Percentiles rank a stretch among this genome's conserved stretches.
These are phyloP conservation scores for Xanthia togata DNA, from an alignment of 2,888 invertebrate species.

Conservation along the genomic window DNA sequence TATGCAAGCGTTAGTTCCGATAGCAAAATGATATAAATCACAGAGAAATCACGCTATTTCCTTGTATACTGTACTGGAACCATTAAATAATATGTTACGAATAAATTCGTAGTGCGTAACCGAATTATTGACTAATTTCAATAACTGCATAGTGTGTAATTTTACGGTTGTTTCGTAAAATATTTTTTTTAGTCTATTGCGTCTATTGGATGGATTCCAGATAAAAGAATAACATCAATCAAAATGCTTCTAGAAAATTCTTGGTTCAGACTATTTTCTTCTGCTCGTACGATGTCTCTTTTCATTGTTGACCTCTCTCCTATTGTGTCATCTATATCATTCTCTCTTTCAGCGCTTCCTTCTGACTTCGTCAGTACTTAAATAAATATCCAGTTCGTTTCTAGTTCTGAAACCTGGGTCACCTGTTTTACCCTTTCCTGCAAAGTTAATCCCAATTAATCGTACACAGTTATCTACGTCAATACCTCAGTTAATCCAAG, in stretches of 20 bases:
- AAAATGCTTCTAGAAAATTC: neutral
- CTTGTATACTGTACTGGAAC: constrained; percentile 34
- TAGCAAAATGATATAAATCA: constrained; percentile 45
- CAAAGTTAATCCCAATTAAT: no score
- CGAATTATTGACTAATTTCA: constrained; percentile 32
- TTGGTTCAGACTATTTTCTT: neutral
- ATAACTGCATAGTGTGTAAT: constrained; percentile 16
- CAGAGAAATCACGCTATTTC: constrained; percentile 42
- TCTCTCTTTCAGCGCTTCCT: no score
- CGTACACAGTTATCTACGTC: neutral
- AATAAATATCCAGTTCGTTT: neutral
- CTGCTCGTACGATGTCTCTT: neutral
- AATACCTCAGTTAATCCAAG: neutral
- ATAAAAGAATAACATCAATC: neutral
- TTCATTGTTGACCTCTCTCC: neutral
- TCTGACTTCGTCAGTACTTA: neutral
- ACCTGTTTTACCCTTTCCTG: neutral
- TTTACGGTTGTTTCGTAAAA: constrained; percentile 7
- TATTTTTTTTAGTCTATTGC: neutral
- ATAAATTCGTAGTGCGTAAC: constrained; percentile 45
- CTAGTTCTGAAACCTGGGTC: neutral
- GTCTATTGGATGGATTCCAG: no score
- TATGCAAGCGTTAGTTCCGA: constrained; percentile 48
- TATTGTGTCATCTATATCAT: no score
- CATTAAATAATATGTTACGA: constrained; percentile 57